Conservation (phyloP, 2,888 invertebrate species). For the Scrobipalpa costella region DNA sequence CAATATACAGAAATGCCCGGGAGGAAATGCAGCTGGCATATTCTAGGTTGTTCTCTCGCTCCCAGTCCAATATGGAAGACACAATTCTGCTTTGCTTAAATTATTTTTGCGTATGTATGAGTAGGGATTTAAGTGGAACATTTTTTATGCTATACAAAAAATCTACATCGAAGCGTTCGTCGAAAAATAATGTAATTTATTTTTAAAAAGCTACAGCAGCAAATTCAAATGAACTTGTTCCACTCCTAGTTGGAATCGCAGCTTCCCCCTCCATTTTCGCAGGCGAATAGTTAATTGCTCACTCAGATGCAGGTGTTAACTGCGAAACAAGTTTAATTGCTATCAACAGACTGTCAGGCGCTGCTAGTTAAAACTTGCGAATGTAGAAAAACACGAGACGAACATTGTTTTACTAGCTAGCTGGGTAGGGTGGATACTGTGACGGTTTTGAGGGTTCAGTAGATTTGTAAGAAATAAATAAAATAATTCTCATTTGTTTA, state of each 20-base stretch:
- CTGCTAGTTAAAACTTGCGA: slow-evolving; percentile 13
- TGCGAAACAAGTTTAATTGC: slow-evolving; percentile 17
- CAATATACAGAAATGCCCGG: too few relatives aligned
- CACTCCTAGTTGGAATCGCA: not conserved
- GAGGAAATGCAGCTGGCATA: too few relatives aligned
- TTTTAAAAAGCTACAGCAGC: not conserved
- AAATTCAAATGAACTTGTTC: not conserved
- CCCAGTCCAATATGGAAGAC: too few relatives aligned
- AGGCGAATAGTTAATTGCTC: slow-evolving; percentile 16
- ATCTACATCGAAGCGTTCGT: not conserved
- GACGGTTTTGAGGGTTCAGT: not conserved
- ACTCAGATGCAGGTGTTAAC: slow-evolving; percentile 17
- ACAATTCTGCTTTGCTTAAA: too few relatives aligned
- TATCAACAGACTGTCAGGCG: slow-evolving; percentile 15
- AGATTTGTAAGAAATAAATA: not conserved
- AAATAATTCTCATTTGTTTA: too few relatives aligned
- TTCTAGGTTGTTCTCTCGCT: too few relatives aligned
- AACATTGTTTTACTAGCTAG: not conserved
- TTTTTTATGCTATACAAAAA: not conserved
- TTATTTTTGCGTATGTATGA: too few relatives aligned
- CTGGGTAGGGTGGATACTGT: not conserved
- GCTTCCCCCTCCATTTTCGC: not conserved
- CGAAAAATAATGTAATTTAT: not conserved
- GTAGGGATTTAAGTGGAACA: too few relatives aligned
- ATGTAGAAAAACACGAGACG: not conserved